A percentile compares a stretch with the other conserved stretches of the same genome.
These are phyloP conservation scores for Lamellibrachia luymesi DNA, from an alignment of 1,140 invertebrate species.

Conservation along the genomic window DNA sequence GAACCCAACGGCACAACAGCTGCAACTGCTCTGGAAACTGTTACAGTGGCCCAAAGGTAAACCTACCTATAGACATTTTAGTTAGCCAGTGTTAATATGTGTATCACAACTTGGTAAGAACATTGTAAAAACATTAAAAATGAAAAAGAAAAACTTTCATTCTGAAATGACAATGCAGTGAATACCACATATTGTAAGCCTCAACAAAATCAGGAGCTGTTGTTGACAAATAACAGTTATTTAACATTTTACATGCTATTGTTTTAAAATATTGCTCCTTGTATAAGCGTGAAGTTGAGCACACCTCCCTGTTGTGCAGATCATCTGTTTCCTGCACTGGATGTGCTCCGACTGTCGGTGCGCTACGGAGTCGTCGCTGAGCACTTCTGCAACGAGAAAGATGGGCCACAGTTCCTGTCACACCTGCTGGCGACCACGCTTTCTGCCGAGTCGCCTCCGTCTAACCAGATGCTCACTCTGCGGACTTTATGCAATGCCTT, in stretches of 20 bases:
- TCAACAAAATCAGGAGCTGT: too few relatives aligned
- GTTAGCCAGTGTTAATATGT: neutral
- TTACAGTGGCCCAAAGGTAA: conserved; percentile 76
- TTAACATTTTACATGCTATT: neutral
- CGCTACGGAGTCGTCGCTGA: conserved; percentile 66
- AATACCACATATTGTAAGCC: too few relatives aligned
- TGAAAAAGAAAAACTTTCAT: too few relatives aligned
- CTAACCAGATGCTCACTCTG: conserved; percentile 77
- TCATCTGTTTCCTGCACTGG: conserved; percentile 81
- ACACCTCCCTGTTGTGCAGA: conserved; percentile 56
- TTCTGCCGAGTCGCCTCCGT: conserved; percentile 50
- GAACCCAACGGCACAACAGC: conserved; percentile 43
- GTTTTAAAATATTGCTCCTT: conserved; percentile 23
- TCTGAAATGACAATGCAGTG: too few relatives aligned
- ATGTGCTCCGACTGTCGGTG: conserved; percentile 77
- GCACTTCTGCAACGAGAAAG: conserved; percentile 57
- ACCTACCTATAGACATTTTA: neutral
- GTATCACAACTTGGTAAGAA: neutral
- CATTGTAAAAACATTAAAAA: too few relatives aligned
- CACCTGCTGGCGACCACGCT: conserved; percentile 37
- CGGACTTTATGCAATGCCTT: conserved; percentile 78
- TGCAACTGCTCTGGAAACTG: conserved; percentile 67
- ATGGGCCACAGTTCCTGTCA: conserved; percentile 36
- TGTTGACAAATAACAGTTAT: too few relatives aligned
- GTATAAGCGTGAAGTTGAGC: neutral